These are phyloP conservation scores for Apteryx mantelli DNA, from an alignment of 2,113 vertebrate genomes.

Conservation along the genomic window DNA sequence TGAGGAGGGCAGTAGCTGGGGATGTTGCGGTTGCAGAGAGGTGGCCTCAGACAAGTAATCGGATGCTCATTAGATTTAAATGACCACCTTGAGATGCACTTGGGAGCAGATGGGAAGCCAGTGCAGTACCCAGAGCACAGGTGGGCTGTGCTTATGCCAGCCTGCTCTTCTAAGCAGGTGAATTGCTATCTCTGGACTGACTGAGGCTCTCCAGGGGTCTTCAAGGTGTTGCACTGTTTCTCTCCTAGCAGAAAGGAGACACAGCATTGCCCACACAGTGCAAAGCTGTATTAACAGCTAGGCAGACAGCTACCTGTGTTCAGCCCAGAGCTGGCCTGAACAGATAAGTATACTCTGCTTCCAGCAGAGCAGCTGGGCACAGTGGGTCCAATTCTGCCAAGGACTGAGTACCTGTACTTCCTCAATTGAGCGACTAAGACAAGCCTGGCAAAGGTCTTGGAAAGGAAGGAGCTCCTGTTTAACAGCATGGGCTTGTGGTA, in stretches of 20 bases:
- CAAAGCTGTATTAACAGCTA: neutral
- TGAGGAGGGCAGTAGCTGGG: neutral
- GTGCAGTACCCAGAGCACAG: constrained; percentile 54
- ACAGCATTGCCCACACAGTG: neutral
- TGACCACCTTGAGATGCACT: constrained; percentile 59
- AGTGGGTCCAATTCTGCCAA: neutral
- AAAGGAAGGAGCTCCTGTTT: neutral
- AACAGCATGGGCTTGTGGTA: neutral
- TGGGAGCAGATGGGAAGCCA: constrained; percentile 62
- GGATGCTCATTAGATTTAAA: constrained; percentile 3
- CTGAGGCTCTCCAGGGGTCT: neutral
- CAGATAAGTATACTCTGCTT: neutral
- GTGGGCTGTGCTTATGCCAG: constrained; percentile 36
- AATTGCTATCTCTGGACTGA: neutral
- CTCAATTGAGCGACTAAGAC: neutral
- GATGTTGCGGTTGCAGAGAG: neutral
- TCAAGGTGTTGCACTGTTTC: neutral
- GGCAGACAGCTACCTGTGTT: constrained; percentile 22
- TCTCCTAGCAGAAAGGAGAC: neutral
- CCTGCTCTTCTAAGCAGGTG: constrained; percentile 32
- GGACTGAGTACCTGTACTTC: neutral
- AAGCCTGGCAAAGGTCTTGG: neutral
- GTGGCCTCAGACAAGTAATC: neutral
- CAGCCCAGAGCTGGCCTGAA: neutral
- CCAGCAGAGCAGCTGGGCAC: neutral